Base-by-base conservation (phyloP, 2,888 invertebrate species). In the Rhimphoctona megacephalus region DNA sequence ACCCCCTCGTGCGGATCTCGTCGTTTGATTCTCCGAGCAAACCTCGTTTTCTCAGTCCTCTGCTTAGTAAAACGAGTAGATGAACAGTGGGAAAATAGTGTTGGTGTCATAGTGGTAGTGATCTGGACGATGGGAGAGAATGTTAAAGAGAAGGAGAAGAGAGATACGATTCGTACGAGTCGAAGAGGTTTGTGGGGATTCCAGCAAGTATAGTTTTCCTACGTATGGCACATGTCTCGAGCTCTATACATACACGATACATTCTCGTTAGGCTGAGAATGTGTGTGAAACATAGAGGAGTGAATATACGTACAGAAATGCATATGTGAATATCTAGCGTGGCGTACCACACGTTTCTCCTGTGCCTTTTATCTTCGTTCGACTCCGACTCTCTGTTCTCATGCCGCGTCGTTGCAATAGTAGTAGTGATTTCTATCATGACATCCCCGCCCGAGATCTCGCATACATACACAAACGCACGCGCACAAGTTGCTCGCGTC, bases 1-100 rank as follows among this genome's bases (percentile, higher is more conserved):
- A 85, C 84, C 87, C 86, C 86, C 86, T 30, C 85, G 77, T 67
- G 87, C 85, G 84, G 67, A 78, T 81, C 78, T 81, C 74, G 81
- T 74, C 72, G 33, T 52, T 67, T 85, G 86, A 76, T 84, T 85
- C 88, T 81, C 72, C 80, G 74, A 74, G 78, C 19, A 43, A 43
- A 43, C 43, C 22, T 43, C 43, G 43, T 43, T 25, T 39, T 25
- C 69, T 69, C 69, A 22, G 69, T 14, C 7, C 36, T 39, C 39
- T 39, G 43, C 22, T 39, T 11, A 43, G 22, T 43, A 69, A 43
- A 70, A 30, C 30, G 46, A 33, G 11, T 33, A 25, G 30, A 43
- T 25, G 19, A 25, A 19, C 33, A 30, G 70, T 30, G 33, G 9
- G 19, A 17, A 25, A 49, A 66, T 19, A 33, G 25, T 33, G 33